Evolutionary conservation across 2,797 vertebrate species (phyloP).

Genomic region (Rhyacichthys aspro): DNA sequence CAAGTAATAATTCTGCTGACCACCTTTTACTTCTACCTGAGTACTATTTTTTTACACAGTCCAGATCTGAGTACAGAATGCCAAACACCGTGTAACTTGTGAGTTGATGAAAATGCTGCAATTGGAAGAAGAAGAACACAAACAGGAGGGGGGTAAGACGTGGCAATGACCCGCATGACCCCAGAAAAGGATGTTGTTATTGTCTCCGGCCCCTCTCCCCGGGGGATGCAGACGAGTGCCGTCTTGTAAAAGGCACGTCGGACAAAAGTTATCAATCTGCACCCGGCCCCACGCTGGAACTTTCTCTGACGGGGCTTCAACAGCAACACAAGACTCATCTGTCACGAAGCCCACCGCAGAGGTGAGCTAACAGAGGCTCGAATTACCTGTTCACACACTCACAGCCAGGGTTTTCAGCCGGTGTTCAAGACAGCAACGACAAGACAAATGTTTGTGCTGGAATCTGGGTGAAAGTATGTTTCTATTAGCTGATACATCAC

Average conservation of each 20-base stretch:
- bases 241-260: conserved; percentile 46
- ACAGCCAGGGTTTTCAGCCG: not conserved
- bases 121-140: conserved; percentile 11
- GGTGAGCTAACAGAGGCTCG: conserved; percentile 16
- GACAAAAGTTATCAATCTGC: conserved; percentile 61
- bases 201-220: conserved; percentile 41
- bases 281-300: conserved; percentile 49
- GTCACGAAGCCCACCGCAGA: conserved; percentile 35
- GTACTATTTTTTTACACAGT: too few relatives aligned
- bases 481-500: not conserved
- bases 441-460: not conserved
- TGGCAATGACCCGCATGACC: conserved; percentile 56
- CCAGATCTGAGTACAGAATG: too few relatives aligned
- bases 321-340: conserved; percentile 53
- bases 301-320: conserved; percentile 45
- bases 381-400: conserved; percentile 29
- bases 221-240: conserved; percentile 46
- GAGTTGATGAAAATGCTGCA: conserved; percentile 57
- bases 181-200: conserved; percentile 60
- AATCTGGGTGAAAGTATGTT: not conserved
- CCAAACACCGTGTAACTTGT: too few relatives aligned
- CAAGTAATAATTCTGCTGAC: too few relatives aligned
- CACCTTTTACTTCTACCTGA: too few relatives aligned
- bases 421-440: not conserved
- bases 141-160: conserved; percentile 37